Conservation (phyloP, 2,797 vertebrate genomes). For the Hyperoplus lanceolatus region DNA sequence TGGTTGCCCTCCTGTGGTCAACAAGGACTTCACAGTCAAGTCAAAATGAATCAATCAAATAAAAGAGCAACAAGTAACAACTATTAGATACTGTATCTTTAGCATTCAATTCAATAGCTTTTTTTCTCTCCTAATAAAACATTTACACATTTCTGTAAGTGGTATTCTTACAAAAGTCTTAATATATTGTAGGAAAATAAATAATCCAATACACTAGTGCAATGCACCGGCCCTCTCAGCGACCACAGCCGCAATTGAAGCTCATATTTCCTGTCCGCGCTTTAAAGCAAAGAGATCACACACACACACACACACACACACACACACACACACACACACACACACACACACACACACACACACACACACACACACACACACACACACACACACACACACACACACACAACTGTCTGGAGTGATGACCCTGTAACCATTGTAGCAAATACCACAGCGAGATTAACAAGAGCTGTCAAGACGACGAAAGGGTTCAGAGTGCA, state of each 20-base stretch:
- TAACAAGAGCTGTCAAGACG: conserved; percentile 63
- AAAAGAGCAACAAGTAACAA: conserved; percentile 55
- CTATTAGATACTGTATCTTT: conserved; percentile 52
- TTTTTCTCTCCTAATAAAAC: conserved; percentile 49
- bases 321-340: conserved; percentile 6
- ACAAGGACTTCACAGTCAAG: conserved; percentile 72
- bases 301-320: conserved; percentile 6
- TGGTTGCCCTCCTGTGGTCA: conserved; percentile 70
- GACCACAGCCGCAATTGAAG: conserved; percentile 43
- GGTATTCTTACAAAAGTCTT: conserved; percentile 71
- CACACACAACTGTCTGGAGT: conserved; percentile 46
- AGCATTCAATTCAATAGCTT: conserved; percentile 37
- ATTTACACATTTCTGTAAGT: conserved; percentile 57
- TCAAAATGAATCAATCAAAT: conserved; percentile 48
- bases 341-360: too few relatives aligned
- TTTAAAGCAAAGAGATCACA: conserved; percentile 68
- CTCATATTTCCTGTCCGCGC: conserved; percentile 39
- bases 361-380: too few relatives aligned
- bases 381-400: too few relatives aligned
- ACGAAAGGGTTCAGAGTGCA: conserved; percentile 65
- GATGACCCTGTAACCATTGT: conserved; percentile 58
- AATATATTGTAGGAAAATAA: conserved; percentile 81
- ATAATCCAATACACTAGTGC: conserved; percentile 72
- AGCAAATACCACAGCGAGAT: conserved; percentile 66
- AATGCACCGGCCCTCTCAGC: conserved; percentile 44